Evolutionary conservation across 2,888 invertebrate species (phyloP), one percentile per base, ranked within the genome.

Genomic region (Drosophila cyrtoloma): DNA sequence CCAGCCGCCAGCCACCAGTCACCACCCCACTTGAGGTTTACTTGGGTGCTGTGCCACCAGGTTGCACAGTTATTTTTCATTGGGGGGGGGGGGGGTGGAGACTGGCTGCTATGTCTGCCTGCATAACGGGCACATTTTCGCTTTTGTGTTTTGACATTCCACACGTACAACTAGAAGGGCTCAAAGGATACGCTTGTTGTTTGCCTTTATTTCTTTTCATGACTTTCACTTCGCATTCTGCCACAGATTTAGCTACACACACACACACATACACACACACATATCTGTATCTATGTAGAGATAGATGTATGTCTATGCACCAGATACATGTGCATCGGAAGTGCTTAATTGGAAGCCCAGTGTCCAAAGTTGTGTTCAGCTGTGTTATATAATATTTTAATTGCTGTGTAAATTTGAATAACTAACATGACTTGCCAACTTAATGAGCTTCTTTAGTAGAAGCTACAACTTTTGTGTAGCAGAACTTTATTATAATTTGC

Each of bases 221-320:
- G 77, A 79, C 77, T 81, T 81, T 86, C 79, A 78, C 78, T 85
- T 68, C 75, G 64, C 79, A 69, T 69, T 75, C 71, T 78, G 78
- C 64, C 79, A 78, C 71, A 78, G 75, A 79, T 79, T 75, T 47
- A 47, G 37, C 52, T 55, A 63, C 28, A 47, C 65, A 62, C 37
- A 16, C 37, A 33, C 33, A 28, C 65, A 62, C 37, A 16, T 16
- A 33, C 33, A 28, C 65, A 62, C 37, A 16, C 7, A 37, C 9
- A 44, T 14, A 22, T 3, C 22, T 14, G 39, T 63, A 59, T 63
- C 19, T 50, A 50, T 28, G 26, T 60, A 39, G 53, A 35, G 50
- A 4, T 60, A 44, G 44, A 7, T 26, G 32, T 44, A 26, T 30
- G 50, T 19, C 39, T n/a, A 47, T 42, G 35, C 47, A 58, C 26